phyloP scores from a whole-genome alignment of 2,113 vertebrate species.

The Callithrix jacchus region DNA sequence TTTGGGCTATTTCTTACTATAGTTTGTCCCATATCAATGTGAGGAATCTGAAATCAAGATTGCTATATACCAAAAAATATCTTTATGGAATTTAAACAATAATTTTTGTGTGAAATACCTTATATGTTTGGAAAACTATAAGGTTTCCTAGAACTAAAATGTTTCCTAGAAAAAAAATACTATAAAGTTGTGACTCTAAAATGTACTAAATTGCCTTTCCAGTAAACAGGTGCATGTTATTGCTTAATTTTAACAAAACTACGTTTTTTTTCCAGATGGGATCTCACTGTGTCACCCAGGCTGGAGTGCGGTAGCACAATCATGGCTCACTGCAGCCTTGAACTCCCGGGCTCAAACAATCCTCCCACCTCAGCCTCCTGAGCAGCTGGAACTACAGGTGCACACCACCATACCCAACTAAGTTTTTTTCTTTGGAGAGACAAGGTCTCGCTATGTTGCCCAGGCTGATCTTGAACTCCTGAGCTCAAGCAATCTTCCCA shows the following conservation, averaged over 20 bases:
- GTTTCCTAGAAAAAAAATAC: constrained; percentile 21
- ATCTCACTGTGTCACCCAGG: too few relatives aligned
- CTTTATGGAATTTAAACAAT: background rate
- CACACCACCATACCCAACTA: too few relatives aligned
- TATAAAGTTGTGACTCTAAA: background rate
- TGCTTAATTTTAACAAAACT: background rate
- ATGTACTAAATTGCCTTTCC: background rate
- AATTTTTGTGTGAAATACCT: background rate
- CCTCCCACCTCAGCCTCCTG: too few relatives aligned
- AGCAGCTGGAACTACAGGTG: too few relatives aligned
- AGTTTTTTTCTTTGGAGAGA: too few relatives aligned
- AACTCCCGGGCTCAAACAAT: too few relatives aligned
- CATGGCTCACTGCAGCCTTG: too few relatives aligned
- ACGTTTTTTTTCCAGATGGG: too few relatives aligned
- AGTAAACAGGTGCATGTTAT: background rate
- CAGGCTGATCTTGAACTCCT: too few relatives aligned
- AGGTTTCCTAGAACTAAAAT: background rate
- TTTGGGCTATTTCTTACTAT: background rate
- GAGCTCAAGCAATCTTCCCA: too few relatives aligned
- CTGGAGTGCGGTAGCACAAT: too few relatives aligned
- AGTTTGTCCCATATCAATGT: background rate
- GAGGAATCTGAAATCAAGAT: background rate
- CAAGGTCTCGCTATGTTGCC: too few relatives aligned
- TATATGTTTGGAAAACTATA: background rate
- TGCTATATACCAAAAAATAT: background rate